Conservation (phyloP, 2,797 vertebrate genomes). For the Pogonophryne albipinna region DNA sequence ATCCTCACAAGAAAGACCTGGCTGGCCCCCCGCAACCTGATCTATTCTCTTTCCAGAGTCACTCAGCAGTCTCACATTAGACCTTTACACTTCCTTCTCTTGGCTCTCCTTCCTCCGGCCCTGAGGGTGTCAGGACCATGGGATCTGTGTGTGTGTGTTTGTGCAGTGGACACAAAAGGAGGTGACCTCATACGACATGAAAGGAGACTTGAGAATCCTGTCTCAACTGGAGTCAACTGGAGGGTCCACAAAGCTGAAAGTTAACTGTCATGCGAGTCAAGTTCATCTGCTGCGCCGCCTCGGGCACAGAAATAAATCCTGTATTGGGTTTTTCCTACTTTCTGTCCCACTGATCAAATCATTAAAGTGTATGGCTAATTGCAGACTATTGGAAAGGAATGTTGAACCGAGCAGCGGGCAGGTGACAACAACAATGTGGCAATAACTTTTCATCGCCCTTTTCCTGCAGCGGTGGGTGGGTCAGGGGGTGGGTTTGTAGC, state of each 20-base stretch:
- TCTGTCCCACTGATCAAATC: conserved; percentile 24
- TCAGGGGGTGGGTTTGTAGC: conserved; percentile 43
- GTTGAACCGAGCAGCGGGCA: conserved; percentile 27
- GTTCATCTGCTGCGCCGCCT: conserved; percentile 29
- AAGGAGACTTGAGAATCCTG: conserved; percentile 67
- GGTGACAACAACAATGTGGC: conserved; percentile 59
- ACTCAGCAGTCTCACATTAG: conserved; percentile 77
- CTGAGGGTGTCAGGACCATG: conserved; percentile 52
- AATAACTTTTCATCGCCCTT: conserved; percentile 49
- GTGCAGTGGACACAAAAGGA: conserved; percentile 67
- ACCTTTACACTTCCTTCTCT: conserved; percentile 80
- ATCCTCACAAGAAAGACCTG: conserved; percentile 66
- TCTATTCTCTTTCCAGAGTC: conserved; percentile 69
- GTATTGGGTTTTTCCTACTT: conserved; percentile 24
- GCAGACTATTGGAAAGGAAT: conserved; percentile 27
- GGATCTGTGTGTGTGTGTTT: conserved; percentile 36
- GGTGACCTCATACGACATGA: conserved; percentile 78
- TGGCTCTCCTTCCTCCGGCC: conserved; percentile 67
- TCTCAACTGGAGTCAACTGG: conserved; percentile 67
- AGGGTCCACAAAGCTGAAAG: conserved; percentile 54
- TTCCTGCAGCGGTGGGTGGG: conserved; percentile 47
- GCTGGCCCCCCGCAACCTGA: conserved; percentile 72
- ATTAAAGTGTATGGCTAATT: conserved; percentile 32
- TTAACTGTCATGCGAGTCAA: conserved; percentile 66
- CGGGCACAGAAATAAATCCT: conserved; percentile 14